These are phyloP conservation scores for Agonopterix arenella DNA, from an alignment of 2,888 invertebrate species.

Conservation along the genomic window DNA sequence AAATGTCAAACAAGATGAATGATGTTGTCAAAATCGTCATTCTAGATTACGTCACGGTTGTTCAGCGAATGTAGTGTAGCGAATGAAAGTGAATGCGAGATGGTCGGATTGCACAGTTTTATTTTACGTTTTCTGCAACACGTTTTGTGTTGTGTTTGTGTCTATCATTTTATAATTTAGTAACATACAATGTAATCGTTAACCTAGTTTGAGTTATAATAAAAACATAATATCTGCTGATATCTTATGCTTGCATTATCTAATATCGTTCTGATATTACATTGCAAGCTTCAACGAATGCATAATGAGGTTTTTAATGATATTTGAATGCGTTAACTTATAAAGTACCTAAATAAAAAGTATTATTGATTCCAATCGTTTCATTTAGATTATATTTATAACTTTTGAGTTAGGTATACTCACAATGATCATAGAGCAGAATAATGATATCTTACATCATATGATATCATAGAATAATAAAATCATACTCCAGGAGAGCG, in stretches of 20 bases:
- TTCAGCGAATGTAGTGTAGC: not conserved
- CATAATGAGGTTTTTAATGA: too few species aligned
- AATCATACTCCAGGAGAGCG: too few species aligned
- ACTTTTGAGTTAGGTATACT: too few species aligned
- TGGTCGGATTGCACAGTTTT: not conserved
- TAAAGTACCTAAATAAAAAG: too few species aligned
- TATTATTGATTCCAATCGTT: too few species aligned
- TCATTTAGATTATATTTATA: too few species aligned
- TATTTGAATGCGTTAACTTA: too few species aligned
- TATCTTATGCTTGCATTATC: too few species aligned
- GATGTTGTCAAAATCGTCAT: not conserved
- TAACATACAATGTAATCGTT: not conserved
- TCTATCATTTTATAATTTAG: slow-evolving; percentile 1
- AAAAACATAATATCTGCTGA: too few species aligned
- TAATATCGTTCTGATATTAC: not conserved
- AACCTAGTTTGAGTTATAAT: not conserved
- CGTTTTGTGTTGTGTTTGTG: not conserved
- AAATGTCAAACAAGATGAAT: not conserved
- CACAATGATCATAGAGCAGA: too few species aligned
- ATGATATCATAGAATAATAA: too few species aligned
- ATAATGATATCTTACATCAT: too few species aligned
- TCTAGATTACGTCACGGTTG: not conserved
- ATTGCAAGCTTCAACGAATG: not conserved
- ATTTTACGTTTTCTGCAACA: slow-evolving; percentile 1
- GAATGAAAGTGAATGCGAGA: slow-evolving; percentile 3